Conservation (phyloP, 2,113 vertebrate genomes). For the Passer montanus region DNA sequence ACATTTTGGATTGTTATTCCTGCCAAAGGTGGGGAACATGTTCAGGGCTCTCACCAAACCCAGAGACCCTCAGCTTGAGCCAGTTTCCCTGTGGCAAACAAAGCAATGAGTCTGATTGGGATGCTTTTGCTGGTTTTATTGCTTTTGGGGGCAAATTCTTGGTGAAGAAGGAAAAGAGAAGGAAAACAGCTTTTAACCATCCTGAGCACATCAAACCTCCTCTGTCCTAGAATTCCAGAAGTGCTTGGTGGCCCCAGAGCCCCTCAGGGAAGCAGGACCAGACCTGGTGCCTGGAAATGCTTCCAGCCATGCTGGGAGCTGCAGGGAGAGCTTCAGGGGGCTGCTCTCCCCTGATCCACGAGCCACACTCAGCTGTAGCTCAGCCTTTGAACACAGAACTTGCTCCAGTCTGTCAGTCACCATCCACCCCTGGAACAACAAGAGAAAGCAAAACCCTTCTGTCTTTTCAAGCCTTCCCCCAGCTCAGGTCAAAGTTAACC, state of each 20-base stretch:
- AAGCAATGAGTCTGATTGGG: not conserved
- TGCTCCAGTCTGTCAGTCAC: not conserved
- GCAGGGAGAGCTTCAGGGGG: not conserved
- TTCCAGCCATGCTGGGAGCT: not conserved
- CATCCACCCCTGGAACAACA: not conserved
- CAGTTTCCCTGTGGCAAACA: not conserved
- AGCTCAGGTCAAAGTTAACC: not conserved
- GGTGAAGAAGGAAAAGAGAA: not conserved
- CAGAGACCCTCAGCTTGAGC: not conserved
- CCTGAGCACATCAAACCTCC: not conserved
- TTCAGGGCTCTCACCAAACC: not conserved
- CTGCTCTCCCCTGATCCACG: fast-evolving
- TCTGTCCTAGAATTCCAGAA: not conserved
- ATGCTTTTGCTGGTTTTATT: not conserved
- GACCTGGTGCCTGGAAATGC: not conserved
- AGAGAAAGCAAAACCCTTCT: not conserved
- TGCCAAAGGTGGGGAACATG: not conserved
- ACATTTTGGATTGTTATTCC: not conserved
- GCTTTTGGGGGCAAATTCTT: not conserved
- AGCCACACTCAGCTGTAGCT: not conserved
- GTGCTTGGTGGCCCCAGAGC: not conserved
- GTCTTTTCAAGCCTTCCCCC: not conserved
- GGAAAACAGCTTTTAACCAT: not conserved
- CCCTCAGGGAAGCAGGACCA: not conserved
- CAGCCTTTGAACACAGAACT: not conserved